Base-by-base conservation (phyloP, 1,140 invertebrate genomes). In the Cylas formicarius region DNA sequence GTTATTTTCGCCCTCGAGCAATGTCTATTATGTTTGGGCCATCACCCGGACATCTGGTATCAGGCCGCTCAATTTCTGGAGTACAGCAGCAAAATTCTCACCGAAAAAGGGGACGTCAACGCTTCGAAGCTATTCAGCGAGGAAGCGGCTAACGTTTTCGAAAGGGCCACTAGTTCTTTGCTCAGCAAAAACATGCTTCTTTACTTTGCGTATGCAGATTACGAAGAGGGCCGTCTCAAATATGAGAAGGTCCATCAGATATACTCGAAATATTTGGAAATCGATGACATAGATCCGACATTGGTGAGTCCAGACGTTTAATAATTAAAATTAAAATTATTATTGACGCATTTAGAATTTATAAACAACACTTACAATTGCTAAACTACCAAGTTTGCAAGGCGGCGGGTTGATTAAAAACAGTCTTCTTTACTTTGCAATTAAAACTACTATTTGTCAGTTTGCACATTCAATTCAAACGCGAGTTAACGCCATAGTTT, bases 1-100 rank as follows among this genome's bases (percentile, higher is more conserved):
- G 94, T 98, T 0, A 94, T 98, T 80, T 99, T 98, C 73, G 95
- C 95, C 0, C 96, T 97, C 53, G 96, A 99, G 61, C 95, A 99
- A 66, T 95, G 93, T 61, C 69, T 99, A 17, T 67, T 99, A 9
- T 97, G 95, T 65, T 68, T 99, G 4, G 93, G 92, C 2, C 94
- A 98, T 70, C 93, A 98, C 72, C 90, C 94, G 0, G 95, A 98
- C 55, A 88, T 99, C 31, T 99, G 96, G 96, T 94, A 97, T 66
- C 94, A 99, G 70, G 93, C 93, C 0, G 93, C 95, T 0, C 82
- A 93, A 53, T 98, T 93, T 67, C 74, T 99, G 9, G 93, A 98
- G 65, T 80, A 91, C 54, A 93, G 90, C 44, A 87, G 90, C 5
- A 92, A 93, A 63, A 77, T 90, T 39, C 71, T 98, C 7, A 81